A percentile compares a stretch with the other conserved stretches of the same genome.
These are phyloP conservation scores for Cyclopterus lumpus DNA, from an alignment of 2,797 vertebrate species.

Conservation along the genomic window DNA sequence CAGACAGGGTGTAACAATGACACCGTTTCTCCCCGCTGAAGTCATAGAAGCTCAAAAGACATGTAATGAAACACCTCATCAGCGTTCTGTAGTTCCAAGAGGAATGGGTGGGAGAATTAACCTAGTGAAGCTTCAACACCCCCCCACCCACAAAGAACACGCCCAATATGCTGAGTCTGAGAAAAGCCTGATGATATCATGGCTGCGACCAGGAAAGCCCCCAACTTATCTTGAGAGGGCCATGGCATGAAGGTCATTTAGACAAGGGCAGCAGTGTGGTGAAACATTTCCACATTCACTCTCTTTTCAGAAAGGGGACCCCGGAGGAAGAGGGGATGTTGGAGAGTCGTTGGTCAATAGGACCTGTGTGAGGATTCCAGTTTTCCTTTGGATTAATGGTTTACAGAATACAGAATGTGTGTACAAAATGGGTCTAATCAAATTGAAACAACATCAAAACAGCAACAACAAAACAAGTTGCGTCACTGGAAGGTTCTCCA, in stretches of 20 bases:
- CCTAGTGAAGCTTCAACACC: conserved; percentile 34
- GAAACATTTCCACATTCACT: conserved; percentile 55
- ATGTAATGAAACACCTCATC: conserved; percentile 65
- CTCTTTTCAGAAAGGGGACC: conserved; percentile 27
- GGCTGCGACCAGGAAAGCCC: conserved; percentile 55
- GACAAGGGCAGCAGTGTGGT: conserved; percentile 58
- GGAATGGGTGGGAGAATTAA: conserved; percentile 42
- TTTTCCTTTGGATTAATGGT: not conserved
- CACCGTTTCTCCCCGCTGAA: conserved; percentile 34
- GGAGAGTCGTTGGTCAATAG: conserved; percentile 7
- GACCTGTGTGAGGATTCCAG: not conserved
- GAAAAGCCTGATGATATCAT: conserved; percentile 59
- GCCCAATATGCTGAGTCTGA: conserved; percentile 51
- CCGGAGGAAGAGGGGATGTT: not conserved
- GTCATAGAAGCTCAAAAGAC: conserved; percentile 39
- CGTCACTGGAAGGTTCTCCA: conserved; percentile 14
- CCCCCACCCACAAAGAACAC: conserved; percentile 45
- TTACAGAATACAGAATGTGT: not conserved
- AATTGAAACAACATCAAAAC: conserved; percentile 16
- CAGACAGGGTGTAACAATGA: conserved; percentile 40
- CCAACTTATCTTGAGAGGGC: conserved; percentile 35
- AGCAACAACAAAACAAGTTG: not conserved
- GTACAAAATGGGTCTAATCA: not conserved
- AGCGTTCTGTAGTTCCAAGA: conserved; percentile 33
- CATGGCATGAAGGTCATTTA: conserved; percentile 37